Percentiles rank a stretch among this genome's conserved stretches.
These are phyloP conservation scores for Atethmia centrago DNA, from an alignment of 2,888 invertebrate species.

Conservation along the genomic window DNA sequence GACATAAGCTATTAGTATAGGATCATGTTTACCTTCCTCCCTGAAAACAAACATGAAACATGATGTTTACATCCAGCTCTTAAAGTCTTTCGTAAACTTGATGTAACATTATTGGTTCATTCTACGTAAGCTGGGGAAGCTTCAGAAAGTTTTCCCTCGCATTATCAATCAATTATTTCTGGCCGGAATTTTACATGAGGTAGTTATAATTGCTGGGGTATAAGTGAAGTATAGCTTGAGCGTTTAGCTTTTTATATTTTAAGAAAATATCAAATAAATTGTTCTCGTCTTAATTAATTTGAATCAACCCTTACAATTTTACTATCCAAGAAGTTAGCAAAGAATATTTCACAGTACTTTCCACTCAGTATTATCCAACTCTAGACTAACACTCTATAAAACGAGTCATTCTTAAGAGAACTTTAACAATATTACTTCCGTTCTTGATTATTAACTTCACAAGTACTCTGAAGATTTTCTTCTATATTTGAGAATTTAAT, in stretches of 20 bases:
- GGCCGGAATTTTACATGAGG: slow-evolving; percentile 8
- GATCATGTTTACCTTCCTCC: slow-evolving; percentile 4
- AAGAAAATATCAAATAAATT: neutral
- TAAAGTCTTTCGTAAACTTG: slow-evolving; percentile 29
- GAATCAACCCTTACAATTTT: slow-evolving; percentile 15
- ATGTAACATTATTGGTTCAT: slow-evolving; percentile 38
- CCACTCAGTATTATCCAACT: slow-evolving; percentile 34
- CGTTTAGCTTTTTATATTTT: neutral
- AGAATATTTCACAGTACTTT: slow-evolving; percentile 31
- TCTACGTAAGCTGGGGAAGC: slow-evolving; percentile 16
- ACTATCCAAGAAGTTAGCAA: slow-evolving; percentile 33
- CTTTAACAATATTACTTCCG: slow-evolving; percentile 62
- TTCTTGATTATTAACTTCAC: slow-evolving; percentile 59
- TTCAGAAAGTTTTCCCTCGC: slow-evolving; percentile 13
- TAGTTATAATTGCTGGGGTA: neutral
- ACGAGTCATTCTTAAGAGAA: slow-evolving; percentile 48
- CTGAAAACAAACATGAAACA: slow-evolving; percentile 26
- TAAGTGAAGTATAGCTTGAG: neutral
- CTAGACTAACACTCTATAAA: slow-evolving; percentile 40
- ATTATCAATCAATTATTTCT: slow-evolving; percentile 36
- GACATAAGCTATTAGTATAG: slow-evolving; percentile 1
- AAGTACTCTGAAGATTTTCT: slow-evolving; percentile 56
- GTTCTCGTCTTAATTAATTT: slow-evolving; percentile 20
- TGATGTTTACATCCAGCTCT: slow-evolving; percentile 31
- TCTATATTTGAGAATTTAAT: slow-evolving; percentile 56